Evolutionary conservation across 2,888 invertebrate species (phyloP), one percentile per base, ranked within the genome.

Genomic region (Mystacides longicornis): DNA sequence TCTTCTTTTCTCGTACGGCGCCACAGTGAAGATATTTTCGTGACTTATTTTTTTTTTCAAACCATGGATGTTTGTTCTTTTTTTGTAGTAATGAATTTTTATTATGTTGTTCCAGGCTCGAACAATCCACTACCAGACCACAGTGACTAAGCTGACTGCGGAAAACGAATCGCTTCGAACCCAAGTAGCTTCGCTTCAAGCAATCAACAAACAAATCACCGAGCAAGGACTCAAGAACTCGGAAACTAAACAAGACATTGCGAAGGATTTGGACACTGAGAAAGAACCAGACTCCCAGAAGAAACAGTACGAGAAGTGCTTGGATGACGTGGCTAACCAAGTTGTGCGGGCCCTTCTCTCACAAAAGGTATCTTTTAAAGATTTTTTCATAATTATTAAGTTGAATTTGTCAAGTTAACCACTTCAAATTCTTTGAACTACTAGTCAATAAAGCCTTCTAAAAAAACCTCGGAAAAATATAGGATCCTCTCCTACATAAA

Each of bases 291-390:
- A 58, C 33, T 43, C 52, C 9, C 51, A 52, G 48, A 55, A 84
- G 59, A 77, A 83, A 60, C 88, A 89, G 65, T 90, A 90, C 72
- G 88, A 90, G 73, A 74, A 83, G 65, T 81, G 89, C 70, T 73
- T 90, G 66, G 87, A 91, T 74, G 86, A 91, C 73, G 87, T 91
- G 61, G 90, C 88, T 59, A 87, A 87, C 70, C 87, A 87, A 69
- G 87, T 89, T 62, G 88, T 91, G 56, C 83, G 87, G 64, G 90
- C 90, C 50, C 77, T 91, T 61, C 81, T 91, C 63, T 86, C 87
- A 49, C 91, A 91, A 77, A 91, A 90, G 84, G 89, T 89, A 69
- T 67, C 67, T n/a, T n/a, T n/a, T n/a, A n/a, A n/a, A n/a, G n/a
- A n/a, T n/a, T n/a, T n/a, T n/a, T n/a, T n/a, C n/a, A n/a, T n/a